Evolutionary conservation across 2,888 invertebrate genomes (phyloP), one percentile per base, ranked within the genome.

Genomic region (Atrina japonica): DNA sequence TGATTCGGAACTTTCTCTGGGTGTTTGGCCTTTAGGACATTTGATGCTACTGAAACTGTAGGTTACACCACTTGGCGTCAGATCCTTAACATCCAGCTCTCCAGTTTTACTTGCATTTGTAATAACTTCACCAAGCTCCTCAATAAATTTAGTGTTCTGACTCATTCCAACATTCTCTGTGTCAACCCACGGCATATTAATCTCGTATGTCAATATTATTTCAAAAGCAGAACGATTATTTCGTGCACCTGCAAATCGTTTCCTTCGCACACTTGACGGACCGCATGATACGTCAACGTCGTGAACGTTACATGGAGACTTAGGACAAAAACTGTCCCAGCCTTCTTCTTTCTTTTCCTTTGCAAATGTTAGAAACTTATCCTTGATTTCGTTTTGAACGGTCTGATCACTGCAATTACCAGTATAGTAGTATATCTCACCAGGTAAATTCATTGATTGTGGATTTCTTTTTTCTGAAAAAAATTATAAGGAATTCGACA

Each of bases 331-430:
- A 25, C 58, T 27, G 5, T 25, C 56, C 25, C 35, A 66, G 2
- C 58, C 58, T 0, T 9, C 21, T 0, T 29, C 27, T 47, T 58
- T 23, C 5, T 56, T n/a, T 9, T 49, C 27, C 18, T 66, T 49
- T 56, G 58, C 58, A 16, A 30, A 27, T 1, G 25, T 58, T 2
- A 68, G 43, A 45, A 68, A 68, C 9, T 68, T 68, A 11, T 47
- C 18, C 40, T 61, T 55, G 18, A 68, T 68, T 3, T 50, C 25
- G 7, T 30, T 9, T 35, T 52, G 29, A 23, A 43, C 53, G 6
- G 35, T 27, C 5, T 18, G 2, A n/a, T 68, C 61, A n/a, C 45
- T 47, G 43, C 68, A 68, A 21, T 68, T 27, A 7, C 61, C 68
- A 11, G 23, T 61, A 27, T 23, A 64, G 30, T 61, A 68, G 27